Evolutionary conservation across 2,888 invertebrate genomes (phyloP).

Genomic region (Luperina testacea): DNA sequence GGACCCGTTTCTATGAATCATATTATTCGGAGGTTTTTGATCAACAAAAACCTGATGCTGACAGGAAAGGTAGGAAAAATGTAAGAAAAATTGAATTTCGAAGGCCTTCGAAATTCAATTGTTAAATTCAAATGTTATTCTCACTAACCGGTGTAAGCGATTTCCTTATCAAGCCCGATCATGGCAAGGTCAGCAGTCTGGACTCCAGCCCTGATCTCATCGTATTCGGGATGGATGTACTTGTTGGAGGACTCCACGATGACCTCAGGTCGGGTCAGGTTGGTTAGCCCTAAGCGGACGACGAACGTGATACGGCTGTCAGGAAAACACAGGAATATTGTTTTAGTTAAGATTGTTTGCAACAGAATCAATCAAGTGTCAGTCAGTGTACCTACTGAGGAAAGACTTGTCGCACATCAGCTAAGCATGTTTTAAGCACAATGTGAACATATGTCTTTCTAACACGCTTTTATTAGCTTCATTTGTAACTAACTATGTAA

Average conservation of each 20-base stretch:
- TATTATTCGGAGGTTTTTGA: neutral
- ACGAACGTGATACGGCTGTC: constrained; percentile 80
- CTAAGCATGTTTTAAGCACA: neutral
- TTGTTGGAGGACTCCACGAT: constrained; percentile 74
- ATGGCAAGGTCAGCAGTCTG: constrained; percentile 83
- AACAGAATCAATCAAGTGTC: neutral
- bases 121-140: neutral
- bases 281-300: constrained; percentile 79
- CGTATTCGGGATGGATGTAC: constrained; percentile 79
- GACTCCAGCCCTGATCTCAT: constrained; percentile 74
- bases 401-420: neutral
- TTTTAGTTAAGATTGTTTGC: neutral
- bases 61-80: neutral
- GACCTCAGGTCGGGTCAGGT: constrained; percentile 78
- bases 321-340: neutral
- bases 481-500: no score
- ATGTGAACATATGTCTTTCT: neutral
- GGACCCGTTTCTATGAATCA: neutral
- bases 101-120: no score
- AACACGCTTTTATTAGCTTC: no score
- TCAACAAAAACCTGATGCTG: neutral
- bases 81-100: neutral
- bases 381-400: neutral
- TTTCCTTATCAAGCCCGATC: constrained; percentile 70
- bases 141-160: constrained; percentile 77